Conservation (phyloP, 2,113 vertebrate genomes). For the Fregetta grallaria region DNA sequence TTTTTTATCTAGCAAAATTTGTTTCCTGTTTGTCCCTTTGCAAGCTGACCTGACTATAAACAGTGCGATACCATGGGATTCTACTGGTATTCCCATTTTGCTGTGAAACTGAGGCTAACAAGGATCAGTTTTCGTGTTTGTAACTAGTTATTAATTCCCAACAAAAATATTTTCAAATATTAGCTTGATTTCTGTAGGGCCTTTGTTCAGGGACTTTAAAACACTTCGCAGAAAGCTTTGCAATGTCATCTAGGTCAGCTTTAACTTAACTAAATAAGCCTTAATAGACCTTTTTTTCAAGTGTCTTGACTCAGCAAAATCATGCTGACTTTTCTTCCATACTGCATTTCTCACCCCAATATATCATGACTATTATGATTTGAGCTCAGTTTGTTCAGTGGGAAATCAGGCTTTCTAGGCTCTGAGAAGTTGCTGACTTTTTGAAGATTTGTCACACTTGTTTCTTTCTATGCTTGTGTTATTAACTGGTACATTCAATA, state of each 20-base stretch:
- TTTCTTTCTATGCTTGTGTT: not conserved
- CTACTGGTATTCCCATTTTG: not conserved
- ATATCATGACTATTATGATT: not conserved
- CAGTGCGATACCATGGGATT: not conserved
- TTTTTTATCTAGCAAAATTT: not conserved
- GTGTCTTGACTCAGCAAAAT: not conserved
- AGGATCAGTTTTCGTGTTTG: not conserved
- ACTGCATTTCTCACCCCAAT: not conserved
- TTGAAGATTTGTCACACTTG: not conserved
- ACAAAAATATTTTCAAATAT: not conserved
- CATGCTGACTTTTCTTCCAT: not conserved
- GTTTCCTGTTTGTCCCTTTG: not conserved
- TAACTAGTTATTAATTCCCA: not conserved
- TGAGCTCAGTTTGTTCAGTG: not conserved
- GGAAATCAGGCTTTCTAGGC: not conserved
- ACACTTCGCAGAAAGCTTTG: not conserved
- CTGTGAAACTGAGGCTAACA: not conserved
- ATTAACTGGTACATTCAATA: not conserved
- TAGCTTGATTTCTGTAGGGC: not conserved
- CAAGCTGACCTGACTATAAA: not conserved
- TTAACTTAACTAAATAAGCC: not conserved
- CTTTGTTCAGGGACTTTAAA: not conserved
- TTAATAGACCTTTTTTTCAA: not conserved
- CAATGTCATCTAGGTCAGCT: not conserved
- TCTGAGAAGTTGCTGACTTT: not conserved